phyloP scores from a whole-genome alignment of 2,888 invertebrate genomes.

The Cheilosia scutellata region DNA sequence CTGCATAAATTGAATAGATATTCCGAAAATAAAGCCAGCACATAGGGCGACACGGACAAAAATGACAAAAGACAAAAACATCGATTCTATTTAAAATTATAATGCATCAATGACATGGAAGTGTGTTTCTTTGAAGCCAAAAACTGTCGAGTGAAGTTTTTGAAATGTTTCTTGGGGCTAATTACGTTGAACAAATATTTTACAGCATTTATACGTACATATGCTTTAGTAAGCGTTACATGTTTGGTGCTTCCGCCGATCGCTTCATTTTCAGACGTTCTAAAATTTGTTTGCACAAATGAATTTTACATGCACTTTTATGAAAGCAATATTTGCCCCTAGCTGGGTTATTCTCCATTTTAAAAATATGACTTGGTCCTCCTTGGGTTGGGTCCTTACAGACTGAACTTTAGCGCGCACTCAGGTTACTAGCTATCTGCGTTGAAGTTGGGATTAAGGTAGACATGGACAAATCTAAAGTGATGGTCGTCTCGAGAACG shows the following conservation, averaged over 20 bases:
- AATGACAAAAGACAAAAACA: neutral
- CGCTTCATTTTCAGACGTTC: neutral
- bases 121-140: neutral
- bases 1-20: neutral
- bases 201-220: neutral
- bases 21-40: neutral
- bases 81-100: slow-evolving; percentile 15
- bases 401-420: too few relatives aligned
- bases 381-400: too few relatives aligned
- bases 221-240: too few relatives aligned
- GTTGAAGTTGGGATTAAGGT: too few relatives aligned
- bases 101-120: slow-evolving; percentile 8
- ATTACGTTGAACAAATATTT: neutral
- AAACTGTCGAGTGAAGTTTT: neutral
- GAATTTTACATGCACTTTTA: too few relatives aligned
- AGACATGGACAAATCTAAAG: too few relatives aligned
- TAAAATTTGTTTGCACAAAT: too few relatives aligned
- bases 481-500: too few relatives aligned
- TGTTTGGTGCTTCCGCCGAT: neutral
- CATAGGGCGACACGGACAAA: neutral
- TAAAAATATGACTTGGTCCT: too few relatives aligned
- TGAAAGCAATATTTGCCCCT: too few relatives aligned
- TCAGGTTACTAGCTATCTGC: too few relatives aligned
- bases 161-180: slow-evolving; percentile 5
- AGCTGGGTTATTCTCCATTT: too few relatives aligned